Percentiles rank a stretch among this genome's conserved stretches.
Evolutionary conservation across 2,113 vertebrate species (phyloP).

Genomic region (Leptosomus discolor): DNA sequence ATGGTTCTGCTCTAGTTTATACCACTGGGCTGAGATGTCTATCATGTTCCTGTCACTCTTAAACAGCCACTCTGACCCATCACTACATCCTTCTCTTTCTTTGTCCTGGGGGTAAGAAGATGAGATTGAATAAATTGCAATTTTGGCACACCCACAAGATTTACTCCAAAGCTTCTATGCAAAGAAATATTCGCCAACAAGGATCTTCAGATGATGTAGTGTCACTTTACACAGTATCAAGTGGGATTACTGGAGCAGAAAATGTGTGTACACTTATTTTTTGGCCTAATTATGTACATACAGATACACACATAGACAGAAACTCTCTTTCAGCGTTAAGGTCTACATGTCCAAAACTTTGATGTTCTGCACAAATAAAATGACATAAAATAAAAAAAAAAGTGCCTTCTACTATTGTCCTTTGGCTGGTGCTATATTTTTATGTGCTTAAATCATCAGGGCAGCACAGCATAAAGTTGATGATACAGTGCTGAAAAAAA

Average conservation of each 20-base stretch:
- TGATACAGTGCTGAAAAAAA: background rate
- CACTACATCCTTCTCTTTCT: background rate
- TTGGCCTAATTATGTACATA: background rate
- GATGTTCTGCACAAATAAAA: background rate
- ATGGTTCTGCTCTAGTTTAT: background rate
- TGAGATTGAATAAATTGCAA: background rate
- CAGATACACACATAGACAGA: background rate
- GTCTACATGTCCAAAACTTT: background rate
- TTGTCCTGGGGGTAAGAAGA: background rate
- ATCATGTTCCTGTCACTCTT: background rate
- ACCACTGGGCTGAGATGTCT: background rate
- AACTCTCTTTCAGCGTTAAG: background rate
- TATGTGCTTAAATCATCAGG: conserved; percentile 4
- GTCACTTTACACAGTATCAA: background rate
- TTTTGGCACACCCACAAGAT: background rate
- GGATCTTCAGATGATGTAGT: background rate
- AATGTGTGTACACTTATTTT: background rate
- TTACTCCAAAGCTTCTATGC: background rate
- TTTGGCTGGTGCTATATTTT: background rate
- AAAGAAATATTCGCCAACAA: background rate
- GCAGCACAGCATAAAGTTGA: background rate
- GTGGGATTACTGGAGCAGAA: background rate
- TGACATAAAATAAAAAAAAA: background rate
- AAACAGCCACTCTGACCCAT: background rate
- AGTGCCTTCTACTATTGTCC: background rate